Base-by-base conservation (phyloP, 1,140 invertebrate species). In the Pseudoatta argentina region DNA sequence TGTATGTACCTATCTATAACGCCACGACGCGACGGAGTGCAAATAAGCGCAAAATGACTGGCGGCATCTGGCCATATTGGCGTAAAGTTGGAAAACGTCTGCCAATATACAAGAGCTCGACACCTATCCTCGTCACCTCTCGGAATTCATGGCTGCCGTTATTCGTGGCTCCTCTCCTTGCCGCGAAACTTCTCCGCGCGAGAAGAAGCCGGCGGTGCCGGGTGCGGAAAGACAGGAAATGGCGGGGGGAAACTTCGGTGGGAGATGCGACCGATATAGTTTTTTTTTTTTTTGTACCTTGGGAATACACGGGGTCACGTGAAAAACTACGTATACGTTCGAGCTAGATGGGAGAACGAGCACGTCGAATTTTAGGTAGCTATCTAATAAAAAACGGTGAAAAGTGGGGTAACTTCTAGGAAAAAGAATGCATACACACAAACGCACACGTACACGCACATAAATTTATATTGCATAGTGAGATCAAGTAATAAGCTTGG, bases 31-130 rank as follows among this genome's bases (percentile, higher is more conserved):
- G 87, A 86, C 55, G 78, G 83, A 72, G 87, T 91, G 91, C 91
- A 91, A 92, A 92, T 91, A 92, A 91, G 91, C 91, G 90, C 86
- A 91, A 91, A 92, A 92, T 91, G 87, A 90, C 87, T 91, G 81
- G 72, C 89, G 87, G 89, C 90, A 92, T 77, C 86, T 89, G 91
- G 87, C 55, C 86, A 91, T 92, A 92, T 92, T 92, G 91, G 90
- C 90, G 87, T 92, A 85, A 92, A 92, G 90, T 92, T 92, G 90
- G 87, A 89, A 92, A 91, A 85, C 89, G 87, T 81, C 57, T 73
- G 48, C 61, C 88, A 89, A 90, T 90, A 88, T 88, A 81, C 89
- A 39, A 59, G 24, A 66, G 51, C 61, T 69, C 86, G 76, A 89
- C 88, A 78, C 77, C 77, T 71, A 87, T 89, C 85, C 72, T 57